phyloP scores from a whole-genome alignment of 2,797 vertebrate genomes.

The Prunella strophiata region DNA sequence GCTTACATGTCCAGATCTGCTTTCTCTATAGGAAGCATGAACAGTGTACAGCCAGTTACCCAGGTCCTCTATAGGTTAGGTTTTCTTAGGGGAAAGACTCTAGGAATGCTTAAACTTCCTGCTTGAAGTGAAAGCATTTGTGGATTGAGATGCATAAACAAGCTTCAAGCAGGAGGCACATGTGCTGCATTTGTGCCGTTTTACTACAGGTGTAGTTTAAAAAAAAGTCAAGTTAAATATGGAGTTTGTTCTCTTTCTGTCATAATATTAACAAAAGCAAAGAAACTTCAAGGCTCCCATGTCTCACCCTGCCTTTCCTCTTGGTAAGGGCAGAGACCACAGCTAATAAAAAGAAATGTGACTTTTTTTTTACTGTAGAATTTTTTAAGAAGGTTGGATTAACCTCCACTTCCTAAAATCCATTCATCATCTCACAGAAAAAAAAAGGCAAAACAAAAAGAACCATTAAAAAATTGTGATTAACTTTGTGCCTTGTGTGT shows the following conservation, averaged over 20 bases:
- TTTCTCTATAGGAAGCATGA: fast-evolving
- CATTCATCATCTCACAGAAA: background rate
- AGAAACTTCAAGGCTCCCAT: background rate
- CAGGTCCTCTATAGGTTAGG: background rate
- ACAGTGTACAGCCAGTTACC: background rate
- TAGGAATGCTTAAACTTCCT: background rate
- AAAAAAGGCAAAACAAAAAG: too few relatives aligned
- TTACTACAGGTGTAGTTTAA: background rate
- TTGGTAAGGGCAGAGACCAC: background rate
- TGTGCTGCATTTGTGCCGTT: background rate
- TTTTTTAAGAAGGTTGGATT: background rate
- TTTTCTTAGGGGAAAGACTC: background rate
- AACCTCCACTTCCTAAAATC: background rate
- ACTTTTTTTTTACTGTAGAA: background rate
- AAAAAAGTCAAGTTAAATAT: background rate
- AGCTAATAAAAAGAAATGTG: background rate
- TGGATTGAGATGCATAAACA: background rate
- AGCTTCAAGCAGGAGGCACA: background rate
- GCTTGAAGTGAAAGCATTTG: background rate
- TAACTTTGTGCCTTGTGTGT: background rate
- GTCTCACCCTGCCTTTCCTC: background rate
- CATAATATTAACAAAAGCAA: background rate
- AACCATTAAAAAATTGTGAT: background rate
- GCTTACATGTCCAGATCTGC: background rate
- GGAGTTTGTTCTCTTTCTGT: background rate